Conservation (phyloP, 2,113 vertebrate genomes). For the Apaloderma vittatum region DNA sequence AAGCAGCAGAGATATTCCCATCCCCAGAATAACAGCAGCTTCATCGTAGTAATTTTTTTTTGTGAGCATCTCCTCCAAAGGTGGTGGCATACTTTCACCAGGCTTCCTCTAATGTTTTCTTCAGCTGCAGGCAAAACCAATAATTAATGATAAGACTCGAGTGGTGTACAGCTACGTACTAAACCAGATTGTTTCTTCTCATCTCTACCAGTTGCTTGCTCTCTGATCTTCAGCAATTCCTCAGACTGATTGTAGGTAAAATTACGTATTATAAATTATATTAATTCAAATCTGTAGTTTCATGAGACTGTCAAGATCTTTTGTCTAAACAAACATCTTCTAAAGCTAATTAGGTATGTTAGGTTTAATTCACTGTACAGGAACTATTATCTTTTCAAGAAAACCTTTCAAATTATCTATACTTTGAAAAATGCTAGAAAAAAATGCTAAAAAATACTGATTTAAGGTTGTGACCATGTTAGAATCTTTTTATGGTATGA, state of each 20-base stretch:
- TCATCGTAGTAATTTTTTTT: neutral
- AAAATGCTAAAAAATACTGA: fast-evolving
- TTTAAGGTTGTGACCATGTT: neutral
- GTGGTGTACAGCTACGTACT: neutral
- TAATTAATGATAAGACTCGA: neutral
- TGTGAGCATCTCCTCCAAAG: neutral
- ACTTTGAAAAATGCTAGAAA: neutral
- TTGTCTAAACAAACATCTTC: neutral
- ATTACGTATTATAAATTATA: neutral
- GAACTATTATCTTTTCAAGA: neutral
- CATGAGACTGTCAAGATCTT: neutral
- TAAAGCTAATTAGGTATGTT: neutral
- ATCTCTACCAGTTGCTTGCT: neutral
- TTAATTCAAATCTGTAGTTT: neutral
- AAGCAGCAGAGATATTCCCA: neutral
- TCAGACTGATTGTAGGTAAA: neutral
- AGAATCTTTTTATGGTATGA: neutral
- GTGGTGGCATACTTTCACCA: neutral
- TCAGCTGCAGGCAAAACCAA: neutral
- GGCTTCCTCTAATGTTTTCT: neutral
- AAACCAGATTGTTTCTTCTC: neutral
- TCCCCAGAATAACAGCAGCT: neutral
- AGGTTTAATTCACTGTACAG: neutral
- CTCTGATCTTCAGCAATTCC: neutral
- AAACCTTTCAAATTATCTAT: neutral